phyloP scores from a whole-genome alignment of 2,113 vertebrate genomes.

The Aramus guarauna region DNA sequence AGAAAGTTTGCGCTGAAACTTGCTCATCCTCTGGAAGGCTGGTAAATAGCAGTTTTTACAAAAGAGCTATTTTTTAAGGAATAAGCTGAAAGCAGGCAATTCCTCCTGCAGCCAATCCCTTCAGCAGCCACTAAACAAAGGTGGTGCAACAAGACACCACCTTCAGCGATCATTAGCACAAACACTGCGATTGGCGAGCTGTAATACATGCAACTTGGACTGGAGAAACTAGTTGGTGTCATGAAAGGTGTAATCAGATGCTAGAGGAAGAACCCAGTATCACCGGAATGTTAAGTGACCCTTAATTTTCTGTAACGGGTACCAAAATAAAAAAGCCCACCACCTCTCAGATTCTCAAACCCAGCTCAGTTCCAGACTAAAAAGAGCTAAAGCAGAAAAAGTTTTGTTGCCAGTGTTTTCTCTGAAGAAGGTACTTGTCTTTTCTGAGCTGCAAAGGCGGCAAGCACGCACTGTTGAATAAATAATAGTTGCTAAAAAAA shows the following conservation, averaged over 20 bases:
- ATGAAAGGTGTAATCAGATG: conserved; percentile 70
- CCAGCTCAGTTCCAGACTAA: not conserved
- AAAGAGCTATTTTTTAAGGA: not conserved
- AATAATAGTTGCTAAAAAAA: conserved; percentile 66
- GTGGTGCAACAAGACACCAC: conserved; percentile 53
- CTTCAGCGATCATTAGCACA: conserved; percentile 72
- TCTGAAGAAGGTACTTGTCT: not conserved
- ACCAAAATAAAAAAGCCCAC: not conserved
- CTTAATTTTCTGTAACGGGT: not conserved
- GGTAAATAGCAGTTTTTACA: conserved; percentile 33
- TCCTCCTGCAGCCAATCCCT: conserved; percentile 51
- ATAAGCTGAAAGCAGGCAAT: conserved; percentile 50
- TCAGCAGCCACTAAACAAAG: conserved; percentile 61
- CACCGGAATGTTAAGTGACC: conserved; percentile 7
- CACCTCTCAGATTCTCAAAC: not conserved
- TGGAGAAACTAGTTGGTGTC: conserved; percentile 54
- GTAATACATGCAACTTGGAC: conserved; percentile 48
- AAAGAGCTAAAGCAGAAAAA: not conserved
- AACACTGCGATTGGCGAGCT: conserved; percentile 62
- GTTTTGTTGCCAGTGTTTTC: not conserved
- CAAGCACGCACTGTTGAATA: conserved; percentile 58
- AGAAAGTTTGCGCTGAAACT: conserved; percentile 79
- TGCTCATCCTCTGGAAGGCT: conserved; percentile 77
- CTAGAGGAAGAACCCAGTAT: conserved; percentile 38
- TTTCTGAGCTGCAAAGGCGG: not conserved